A percentile compares a stretch with the other conserved stretches of the same genome.
Evolutionary conservation across 2,888 invertebrate genomes (phyloP).

Genomic region (Aphrophora alni): DNA sequence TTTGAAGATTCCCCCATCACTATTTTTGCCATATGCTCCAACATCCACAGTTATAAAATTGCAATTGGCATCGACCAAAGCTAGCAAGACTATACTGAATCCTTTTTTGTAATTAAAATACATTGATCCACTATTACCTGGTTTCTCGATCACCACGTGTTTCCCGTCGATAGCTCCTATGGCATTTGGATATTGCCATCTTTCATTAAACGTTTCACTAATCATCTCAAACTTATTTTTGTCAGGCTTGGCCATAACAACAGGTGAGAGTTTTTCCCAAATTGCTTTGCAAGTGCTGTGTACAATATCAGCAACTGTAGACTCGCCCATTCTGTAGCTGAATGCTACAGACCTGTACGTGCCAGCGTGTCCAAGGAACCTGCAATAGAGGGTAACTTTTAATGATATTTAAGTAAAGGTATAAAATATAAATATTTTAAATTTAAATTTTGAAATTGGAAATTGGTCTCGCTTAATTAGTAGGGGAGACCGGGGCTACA

Average conservation of each 20-base stretch:
- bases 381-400: neutral
- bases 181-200: conserved; percentile 6
- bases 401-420: neutral
- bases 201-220: neutral
- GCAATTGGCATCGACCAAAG: neutral
- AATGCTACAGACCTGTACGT: conserved; percentile 21
- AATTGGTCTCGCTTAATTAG: too few species aligned
- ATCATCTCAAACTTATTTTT: neutral
- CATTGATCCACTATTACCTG: neutral
- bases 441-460: too few species aligned
- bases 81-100: neutral
- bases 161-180: neutral
- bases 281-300: conserved; percentile 9
- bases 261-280: conserved; percentile 11
- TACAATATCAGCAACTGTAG: neutral
- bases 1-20: neutral
- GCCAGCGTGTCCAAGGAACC: neutral
- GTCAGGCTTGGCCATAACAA: neutral
- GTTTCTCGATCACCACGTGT: neutral
- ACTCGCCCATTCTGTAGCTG: conserved; percentile 21
- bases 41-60: neutral
- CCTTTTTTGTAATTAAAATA: neutral
- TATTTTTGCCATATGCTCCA: neutral
- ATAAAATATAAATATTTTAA: neutral
- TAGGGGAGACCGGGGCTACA: too few species aligned